These are phyloP conservation scores for Eremophila alpestris DNA, from an alignment of 2,797 vertebrate species.

Conservation along the genomic window DNA sequence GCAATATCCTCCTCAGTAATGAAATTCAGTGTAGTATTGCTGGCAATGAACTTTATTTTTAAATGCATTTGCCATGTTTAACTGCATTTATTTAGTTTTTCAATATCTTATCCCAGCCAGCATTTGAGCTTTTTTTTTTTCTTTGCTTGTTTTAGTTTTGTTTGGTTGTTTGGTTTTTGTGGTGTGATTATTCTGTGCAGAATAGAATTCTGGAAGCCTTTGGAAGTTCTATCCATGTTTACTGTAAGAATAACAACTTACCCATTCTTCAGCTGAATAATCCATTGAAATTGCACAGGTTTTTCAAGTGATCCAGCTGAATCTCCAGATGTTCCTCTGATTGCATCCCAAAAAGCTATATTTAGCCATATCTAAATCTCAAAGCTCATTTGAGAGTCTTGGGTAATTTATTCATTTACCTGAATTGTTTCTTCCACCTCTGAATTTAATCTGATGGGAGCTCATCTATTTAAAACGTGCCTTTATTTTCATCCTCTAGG, in stretches of 20 bases:
- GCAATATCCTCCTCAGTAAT: neutral
- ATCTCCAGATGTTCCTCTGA: constrained; percentile 44
- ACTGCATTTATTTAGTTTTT: constrained; percentile 21
- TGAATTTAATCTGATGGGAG: constrained; percentile 28
- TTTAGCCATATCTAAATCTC: constrained; percentile 1
- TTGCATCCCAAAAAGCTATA: constrained; percentile 10
- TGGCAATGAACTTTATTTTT: constrained; percentile 11
- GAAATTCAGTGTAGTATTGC: neutral
- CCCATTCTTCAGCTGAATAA: constrained; percentile 24
- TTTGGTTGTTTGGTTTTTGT: too few relatives aligned
- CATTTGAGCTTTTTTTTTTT: neutral
- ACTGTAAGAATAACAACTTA: neutral
- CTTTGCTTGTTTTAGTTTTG: neutral
- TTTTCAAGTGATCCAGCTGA: neutral
- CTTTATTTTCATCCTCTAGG: constrained; percentile 23
- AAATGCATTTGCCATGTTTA: constrained; percentile 15
- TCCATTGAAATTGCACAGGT: constrained; percentile 6
- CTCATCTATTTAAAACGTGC: neutral
- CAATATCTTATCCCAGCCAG: neutral
- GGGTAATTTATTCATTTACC: constrained; percentile 51
- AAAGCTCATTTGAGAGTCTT: constrained; percentile 1
- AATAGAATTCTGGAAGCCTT: neutral
- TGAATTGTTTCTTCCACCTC: constrained; percentile 26
- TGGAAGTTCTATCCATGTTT: neutral
- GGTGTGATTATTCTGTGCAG: neutral